Evolutionary conservation across 2,113 vertebrate species (phyloP), one percentile per base, ranked within the genome.

Genomic region (Urocolius indicus): DNA sequence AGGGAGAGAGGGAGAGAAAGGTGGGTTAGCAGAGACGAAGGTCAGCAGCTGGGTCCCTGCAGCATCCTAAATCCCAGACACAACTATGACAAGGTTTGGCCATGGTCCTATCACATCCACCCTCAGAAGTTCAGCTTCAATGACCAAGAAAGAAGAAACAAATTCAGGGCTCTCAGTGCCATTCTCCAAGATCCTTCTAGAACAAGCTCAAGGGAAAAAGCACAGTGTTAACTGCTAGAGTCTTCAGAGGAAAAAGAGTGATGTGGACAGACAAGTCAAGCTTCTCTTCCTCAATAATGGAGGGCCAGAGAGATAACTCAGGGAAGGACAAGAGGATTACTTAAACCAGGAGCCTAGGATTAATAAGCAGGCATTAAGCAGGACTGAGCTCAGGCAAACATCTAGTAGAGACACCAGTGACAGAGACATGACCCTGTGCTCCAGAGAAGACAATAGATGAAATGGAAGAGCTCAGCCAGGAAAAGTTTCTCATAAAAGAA

Each of bases 21-120:
- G 45, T 2, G 7, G 1, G 3, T 96, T 34, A 91, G 41, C 1
- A 1, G 8, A 59, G 19, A 10, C 13, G 36, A 34, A 73, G 49
- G 20, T 29, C 15, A 34, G 75, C 38, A 57, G 18, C 16, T 0
- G 1, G 13, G 32, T 18, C 26, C 34, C 5, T 5, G 22, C 52
- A 7, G 45, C 38, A 21, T n/a, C 32, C 21, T 30, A 12, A 13
- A n/a, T 34, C 57, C 57, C 65, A 41, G n/a, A 12, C 20, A 27
- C 2, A 2, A 34, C 1, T 3, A 41, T 9, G 3, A 24, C 58
- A 26, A 67, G 10, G 16, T 43, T 30, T 55, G 58, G 8, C 67
- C 16, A 48, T 1, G 2, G 4, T 9, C 9, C 34, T 32, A 10
- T 1, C 2, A 0, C 38, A 57, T 20, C 49, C 6, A 3, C 19